Conservation (phyloP, 64 coral and sea anemone species). For the Montipora capricornis region DNA sequence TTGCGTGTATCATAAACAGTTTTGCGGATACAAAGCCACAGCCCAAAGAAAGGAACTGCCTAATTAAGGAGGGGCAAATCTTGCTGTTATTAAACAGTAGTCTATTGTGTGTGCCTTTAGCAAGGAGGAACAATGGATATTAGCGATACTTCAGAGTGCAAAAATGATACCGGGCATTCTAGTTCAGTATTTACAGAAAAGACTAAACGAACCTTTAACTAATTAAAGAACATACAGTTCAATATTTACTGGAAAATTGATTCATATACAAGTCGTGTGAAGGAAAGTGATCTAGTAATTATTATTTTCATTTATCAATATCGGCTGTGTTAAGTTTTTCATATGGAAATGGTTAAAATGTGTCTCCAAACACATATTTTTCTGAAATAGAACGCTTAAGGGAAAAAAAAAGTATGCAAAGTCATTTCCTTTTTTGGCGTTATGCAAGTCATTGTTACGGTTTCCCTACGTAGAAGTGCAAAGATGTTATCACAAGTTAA, state of each 20-base stretch:
- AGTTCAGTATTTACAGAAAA: background rate
- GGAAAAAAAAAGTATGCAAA: background rate
- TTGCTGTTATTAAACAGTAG: too few species aligned
- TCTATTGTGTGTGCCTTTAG: too few species aligned
- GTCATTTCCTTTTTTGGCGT: slow-evolving; percentile 2
- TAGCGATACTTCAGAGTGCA: background rate
- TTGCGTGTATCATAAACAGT: too few species aligned
- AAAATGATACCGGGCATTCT: background rate
- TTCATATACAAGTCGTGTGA: background rate
- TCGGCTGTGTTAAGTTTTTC: background rate
- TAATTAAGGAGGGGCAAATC: too few species aligned
- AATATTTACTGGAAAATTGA: slow-evolving; percentile 29
- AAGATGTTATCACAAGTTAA: slow-evolving; percentile 23
- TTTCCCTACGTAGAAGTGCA: background rate
- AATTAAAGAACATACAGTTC: background rate
- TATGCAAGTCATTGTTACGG: background rate
- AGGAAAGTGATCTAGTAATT: background rate
- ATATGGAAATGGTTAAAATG: background rate
- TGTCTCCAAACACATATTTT: too few species aligned
- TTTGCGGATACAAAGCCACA: too few species aligned
- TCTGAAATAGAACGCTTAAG: background rate
- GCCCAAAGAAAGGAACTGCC: too few species aligned
- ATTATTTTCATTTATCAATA: slow-evolving; percentile 22
- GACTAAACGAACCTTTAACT: background rate
- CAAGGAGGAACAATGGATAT: background rate